These are phyloP conservation scores for Atrichornis clamosus DNA, from an alignment of 2,113 vertebrate genomes.

Conservation along the genomic window DNA sequence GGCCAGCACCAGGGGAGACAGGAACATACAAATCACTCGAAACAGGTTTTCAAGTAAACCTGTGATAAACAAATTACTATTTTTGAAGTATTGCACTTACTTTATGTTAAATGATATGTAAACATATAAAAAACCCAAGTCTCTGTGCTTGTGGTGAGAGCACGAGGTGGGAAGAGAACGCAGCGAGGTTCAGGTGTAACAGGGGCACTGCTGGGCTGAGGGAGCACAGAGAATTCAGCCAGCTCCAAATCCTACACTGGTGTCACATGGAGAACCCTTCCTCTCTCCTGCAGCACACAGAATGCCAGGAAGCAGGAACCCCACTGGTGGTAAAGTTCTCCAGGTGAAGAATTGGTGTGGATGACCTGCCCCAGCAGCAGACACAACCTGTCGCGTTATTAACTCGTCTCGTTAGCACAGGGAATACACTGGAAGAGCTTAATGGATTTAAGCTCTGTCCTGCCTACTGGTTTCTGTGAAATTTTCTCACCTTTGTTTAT, in stretches of 20 bases:
- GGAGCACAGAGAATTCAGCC: fast-evolving
- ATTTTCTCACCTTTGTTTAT: conserved; percentile 30
- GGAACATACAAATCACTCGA: neutral
- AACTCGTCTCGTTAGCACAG: neutral
- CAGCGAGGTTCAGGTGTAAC: neutral
- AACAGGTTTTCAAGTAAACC: neutral
- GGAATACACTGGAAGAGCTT: neutral
- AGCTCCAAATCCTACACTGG: neutral
- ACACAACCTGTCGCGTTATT: neutral
- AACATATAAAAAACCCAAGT: neutral
- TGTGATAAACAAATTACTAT: conserved; percentile 11
- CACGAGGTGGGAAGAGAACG: neutral
- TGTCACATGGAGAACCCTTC: neutral
- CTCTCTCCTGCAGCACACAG: neutral
- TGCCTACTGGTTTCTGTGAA: neutral
- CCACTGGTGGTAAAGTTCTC: neutral
- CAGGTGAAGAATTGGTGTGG: neutral
- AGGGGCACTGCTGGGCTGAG: neutral
- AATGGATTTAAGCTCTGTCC: neutral
- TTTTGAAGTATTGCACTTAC: neutral
- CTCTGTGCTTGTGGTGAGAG: neutral
- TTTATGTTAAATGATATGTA: conserved; percentile 19
- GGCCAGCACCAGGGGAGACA: neutral
- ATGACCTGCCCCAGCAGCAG: neutral
- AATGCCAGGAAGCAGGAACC: neutral